These are phyloP conservation scores for Cerceris ruficornis DNA, from an alignment of 2,888 invertebrate species.

Conservation along the genomic window DNA sequence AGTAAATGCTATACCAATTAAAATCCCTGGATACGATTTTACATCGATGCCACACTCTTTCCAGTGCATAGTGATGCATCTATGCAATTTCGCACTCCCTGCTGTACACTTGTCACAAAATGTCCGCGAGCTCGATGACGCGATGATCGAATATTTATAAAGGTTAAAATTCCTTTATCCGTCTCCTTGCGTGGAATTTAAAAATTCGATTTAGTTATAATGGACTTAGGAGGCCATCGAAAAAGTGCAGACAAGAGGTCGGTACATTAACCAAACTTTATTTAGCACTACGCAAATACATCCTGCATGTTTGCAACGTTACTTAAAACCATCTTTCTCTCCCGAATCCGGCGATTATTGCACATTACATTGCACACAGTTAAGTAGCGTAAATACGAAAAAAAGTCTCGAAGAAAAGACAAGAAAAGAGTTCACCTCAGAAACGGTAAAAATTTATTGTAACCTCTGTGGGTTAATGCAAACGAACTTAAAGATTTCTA, in stretches of 20 bases:
- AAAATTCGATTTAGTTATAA: conserved; percentile 18
- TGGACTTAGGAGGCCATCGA: conserved; percentile 62
- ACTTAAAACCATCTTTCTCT: background rate
- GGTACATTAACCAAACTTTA: conserved; percentile 2
- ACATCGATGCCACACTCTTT: too few relatives aligned
- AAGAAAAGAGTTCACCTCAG: background rate
- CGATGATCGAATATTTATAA: conserved; percentile 10
- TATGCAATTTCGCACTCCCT: background rate
- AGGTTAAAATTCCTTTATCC: conserved; percentile 33
- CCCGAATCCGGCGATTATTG: background rate
- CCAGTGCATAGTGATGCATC: background rate
- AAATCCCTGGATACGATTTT: too few relatives aligned
- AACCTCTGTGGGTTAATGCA: background rate
- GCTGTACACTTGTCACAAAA: conserved; percentile 40
- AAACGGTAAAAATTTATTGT: background rate
- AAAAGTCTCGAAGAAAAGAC: background rate
- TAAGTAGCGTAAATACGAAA: background rate
- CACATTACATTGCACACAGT: background rate
- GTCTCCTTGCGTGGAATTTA: background rate
- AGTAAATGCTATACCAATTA: too few relatives aligned
- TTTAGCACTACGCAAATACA: background rate
- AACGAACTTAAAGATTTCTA: background rate
- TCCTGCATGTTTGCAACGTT: background rate
- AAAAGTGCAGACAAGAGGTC: conserved; percentile 70
- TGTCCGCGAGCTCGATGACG: conserved; percentile 21